phyloP scores from a whole-genome alignment of 30 jellyfish, hydroid and myxozoan genomes.

The Aurelia aurita region DNA sequence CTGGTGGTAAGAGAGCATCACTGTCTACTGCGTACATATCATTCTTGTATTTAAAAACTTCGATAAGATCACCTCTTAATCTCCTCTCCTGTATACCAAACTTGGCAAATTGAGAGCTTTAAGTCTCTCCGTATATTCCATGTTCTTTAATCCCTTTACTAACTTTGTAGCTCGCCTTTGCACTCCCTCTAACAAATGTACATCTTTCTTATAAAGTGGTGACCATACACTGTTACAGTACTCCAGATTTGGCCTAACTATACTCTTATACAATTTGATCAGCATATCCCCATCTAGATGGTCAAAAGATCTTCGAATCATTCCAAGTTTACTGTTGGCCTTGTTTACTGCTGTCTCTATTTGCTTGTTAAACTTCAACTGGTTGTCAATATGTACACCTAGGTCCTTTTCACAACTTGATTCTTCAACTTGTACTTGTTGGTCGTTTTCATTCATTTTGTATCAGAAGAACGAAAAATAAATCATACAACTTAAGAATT shows the following conservation, averaged over 20 bases:
- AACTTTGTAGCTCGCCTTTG: no score
- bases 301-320: conserved; percentile 17
- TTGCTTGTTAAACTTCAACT: conserved; percentile 24
- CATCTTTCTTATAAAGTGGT: no score
- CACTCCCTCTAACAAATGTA: no score
- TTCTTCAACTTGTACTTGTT: conserved; percentile 15
- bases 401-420: conserved; percentile 36
- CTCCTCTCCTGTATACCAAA: background rate
- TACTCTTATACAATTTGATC: no score
- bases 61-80: no score
- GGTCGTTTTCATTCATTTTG: background rate
- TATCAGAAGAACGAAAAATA: no score
- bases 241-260: no score
- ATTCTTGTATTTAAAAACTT: conserved; percentile 5
- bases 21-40: conserved; percentile 13
- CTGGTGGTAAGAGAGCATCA: conserved; percentile 4
- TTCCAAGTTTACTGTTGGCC: conserved; percentile 23
- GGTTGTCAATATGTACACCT: conserved; percentile 27
- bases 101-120: no score
- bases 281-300: conserved; percentile 27
- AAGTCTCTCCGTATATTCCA: no score
- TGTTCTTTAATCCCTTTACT: no score
- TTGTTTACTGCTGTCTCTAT: conserved; percentile 41
- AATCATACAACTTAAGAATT: no score
- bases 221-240: no score